Evolutionary conservation across 2,888 invertebrate genomes (phyloP).

Genomic region (Lasioglossum malachurum): DNA sequence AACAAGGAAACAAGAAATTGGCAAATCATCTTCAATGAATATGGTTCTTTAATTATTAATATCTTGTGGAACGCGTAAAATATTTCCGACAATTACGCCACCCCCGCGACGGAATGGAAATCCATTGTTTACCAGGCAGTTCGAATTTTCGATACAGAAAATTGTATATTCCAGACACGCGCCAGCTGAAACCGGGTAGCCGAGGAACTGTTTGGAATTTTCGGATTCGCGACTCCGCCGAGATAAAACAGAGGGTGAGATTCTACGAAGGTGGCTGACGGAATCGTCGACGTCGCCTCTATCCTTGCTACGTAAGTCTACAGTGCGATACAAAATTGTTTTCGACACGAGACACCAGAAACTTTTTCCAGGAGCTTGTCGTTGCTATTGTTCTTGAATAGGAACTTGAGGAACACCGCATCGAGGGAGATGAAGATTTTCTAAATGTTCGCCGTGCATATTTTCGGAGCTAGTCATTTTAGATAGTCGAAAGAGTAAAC

Average conservation of each 20-base stretch:
- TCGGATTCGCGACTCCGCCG: slow-evolving; percentile 70
- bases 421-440: not conserved
- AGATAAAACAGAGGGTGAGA: slow-evolving; percentile 48
- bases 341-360: not conserved
- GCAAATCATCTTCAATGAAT: not conserved
- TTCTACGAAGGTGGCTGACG: slow-evolving; percentile 28
- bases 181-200: slow-evolving; percentile 15
- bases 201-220: slow-evolving; percentile 71
- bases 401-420: not conserved
- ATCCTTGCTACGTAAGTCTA: slow-evolving; percentile 20
- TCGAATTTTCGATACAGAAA: slow-evolving; percentile 9
- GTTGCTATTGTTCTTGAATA: not conserved
- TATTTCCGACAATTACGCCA: not conserved
- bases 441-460: too few species aligned
- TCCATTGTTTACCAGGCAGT: slow-evolving; percentile 13
- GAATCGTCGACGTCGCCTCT: slow-evolving; percentile 13
- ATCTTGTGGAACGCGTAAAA: not conserved
- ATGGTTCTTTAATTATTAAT: not conserved
- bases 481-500: not conserved
- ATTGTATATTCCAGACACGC: slow-evolving; percentile 62
- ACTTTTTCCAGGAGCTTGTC: not conserved
- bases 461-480: not conserved
- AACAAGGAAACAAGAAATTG: not conserved
- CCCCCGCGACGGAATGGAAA: not conserved
- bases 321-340: slow-evolving; percentile 31